Evolutionary conservation across 2,888 invertebrate species (phyloP).

Genomic region (Tinea trinotella): DNA sequence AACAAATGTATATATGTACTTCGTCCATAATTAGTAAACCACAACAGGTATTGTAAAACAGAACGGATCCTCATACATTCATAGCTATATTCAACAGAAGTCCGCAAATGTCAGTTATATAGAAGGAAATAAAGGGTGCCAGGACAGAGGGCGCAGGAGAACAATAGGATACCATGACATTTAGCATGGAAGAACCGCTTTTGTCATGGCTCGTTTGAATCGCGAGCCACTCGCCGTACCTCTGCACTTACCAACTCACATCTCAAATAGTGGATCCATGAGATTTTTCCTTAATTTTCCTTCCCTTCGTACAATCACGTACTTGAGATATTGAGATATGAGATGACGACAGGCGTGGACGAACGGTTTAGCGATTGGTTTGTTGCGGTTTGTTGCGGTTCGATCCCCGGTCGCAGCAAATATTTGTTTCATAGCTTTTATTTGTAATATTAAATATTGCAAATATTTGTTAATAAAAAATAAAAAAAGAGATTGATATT

Average conservation of each 20-base stretch:
- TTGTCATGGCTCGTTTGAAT: constrained; percentile 65
- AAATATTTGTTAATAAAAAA: no score
- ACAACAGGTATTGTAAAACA: neutral
- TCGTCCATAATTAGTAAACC: neutral
- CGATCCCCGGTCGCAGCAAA: no score
- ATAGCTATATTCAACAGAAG: constrained; percentile 26
- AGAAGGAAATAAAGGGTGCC: constrained; percentile 38
- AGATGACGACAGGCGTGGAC: no score
- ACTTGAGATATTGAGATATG: no score
- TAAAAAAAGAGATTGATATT: no score
- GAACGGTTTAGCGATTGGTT: no score
- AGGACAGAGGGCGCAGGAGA: constrained; percentile 33
- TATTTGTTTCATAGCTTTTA: no score
- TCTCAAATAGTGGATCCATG: constrained; percentile 39
- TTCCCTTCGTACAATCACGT: no score
- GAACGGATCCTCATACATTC: neutral
- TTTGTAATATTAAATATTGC: no score
- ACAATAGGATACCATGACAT: constrained; percentile 71
- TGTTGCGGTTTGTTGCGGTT: no score
- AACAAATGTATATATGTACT: neutral
- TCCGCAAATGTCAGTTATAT: constrained; percentile 58
- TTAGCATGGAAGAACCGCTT: constrained; percentile 62
- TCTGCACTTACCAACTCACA: constrained; percentile 43
- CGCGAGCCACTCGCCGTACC: constrained; percentile 53
- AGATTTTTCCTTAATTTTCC: constrained; percentile 1